A percentile compares a stretch with the other conserved stretches of the same genome.
Conservation (phyloP, 2,113 vertebrate species). For the Anarrhichthys ocellatus region DNA sequence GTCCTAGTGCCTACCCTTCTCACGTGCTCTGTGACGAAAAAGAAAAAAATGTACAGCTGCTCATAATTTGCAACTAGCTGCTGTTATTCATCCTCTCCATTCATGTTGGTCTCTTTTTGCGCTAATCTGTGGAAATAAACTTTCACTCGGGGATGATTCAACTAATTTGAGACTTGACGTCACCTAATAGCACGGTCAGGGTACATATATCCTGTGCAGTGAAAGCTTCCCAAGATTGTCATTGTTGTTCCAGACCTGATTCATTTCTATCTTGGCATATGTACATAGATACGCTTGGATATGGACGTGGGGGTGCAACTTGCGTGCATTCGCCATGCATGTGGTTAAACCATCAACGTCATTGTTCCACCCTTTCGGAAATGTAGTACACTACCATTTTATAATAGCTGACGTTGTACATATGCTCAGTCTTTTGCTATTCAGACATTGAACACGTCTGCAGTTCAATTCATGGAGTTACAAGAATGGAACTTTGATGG, state of each 20-base stretch:
- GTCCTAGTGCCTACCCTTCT: conserved; percentile 84
- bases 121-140: conserved; percentile 17
- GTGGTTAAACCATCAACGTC: background rate
- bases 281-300: conserved; percentile 3
- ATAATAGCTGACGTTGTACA: background rate
- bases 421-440: background rate
- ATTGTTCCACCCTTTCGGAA: background rate
- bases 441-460: background rate
- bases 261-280: background rate
- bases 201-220: background rate
- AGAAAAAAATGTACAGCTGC: conserved; percentile 29
- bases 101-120: background rate
- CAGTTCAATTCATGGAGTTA: conserved; percentile 2
- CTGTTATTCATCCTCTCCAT: conserved; percentile 37
- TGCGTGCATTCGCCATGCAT: background rate
- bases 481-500: conserved; percentile 66
- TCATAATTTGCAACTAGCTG: conserved; percentile 42
- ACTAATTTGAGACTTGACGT: conserved; percentile 8
- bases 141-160: conserved; percentile 19
- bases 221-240: conserved; percentile 21
- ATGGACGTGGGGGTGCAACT: background rate
- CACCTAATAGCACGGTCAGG: background rate
- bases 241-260: conserved; percentile 29
- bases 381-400: background rate
- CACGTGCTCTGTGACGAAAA: background rate